phyloP scores from a whole-genome alignment of 2,113 vertebrate species.

The Laterallus jamaicensis region DNA sequence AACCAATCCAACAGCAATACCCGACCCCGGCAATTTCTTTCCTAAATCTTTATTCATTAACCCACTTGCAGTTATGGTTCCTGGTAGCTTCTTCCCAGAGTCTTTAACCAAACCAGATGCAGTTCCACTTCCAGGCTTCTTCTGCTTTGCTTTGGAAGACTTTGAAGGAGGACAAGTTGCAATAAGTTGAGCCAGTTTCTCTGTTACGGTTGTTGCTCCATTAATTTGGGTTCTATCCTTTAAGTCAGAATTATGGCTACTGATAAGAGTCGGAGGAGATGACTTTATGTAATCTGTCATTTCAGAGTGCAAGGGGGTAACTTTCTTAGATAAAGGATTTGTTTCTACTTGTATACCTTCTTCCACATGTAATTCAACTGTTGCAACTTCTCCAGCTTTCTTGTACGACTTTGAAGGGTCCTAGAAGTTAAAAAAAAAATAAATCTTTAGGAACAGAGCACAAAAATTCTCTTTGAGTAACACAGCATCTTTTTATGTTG shows the following conservation, averaged over 20 bases:
- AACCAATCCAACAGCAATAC: conserved; percentile 68
- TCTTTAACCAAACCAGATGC: conserved; percentile 71
- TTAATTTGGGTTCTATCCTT: conserved; percentile 86
- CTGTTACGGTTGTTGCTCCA: conserved; percentile 88
- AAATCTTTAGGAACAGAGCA: conserved; percentile 49
- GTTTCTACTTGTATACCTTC: conserved; percentile 76
- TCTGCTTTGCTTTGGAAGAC: conserved; percentile 91
- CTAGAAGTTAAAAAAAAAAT: conserved; percentile 63
- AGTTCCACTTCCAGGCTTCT: conserved; percentile 70
- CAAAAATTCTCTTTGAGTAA: not conserved
- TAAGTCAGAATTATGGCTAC: conserved; percentile 79
- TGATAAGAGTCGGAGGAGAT: conserved; percentile 66
- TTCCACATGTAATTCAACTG: conserved; percentile 69
- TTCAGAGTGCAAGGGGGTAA: conserved; percentile 77
- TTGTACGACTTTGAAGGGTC: conserved; percentile 77
- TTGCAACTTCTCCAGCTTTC: conserved; percentile 74
- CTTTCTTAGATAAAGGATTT: conserved; percentile 72
- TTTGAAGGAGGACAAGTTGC: conserved; percentile 94
- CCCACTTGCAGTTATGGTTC: conserved; percentile 44
- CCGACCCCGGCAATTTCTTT: conserved; percentile 70
- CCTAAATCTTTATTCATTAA: conserved; percentile 74
- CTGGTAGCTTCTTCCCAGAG: conserved; percentile 71
- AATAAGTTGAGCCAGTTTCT: conserved; percentile 95
- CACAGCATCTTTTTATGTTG: not conserved
- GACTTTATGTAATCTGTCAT: conserved; percentile 79